Conservation (phyloP, 2,797 vertebrate genomes). For the Cheirogaleus major region DNA sequence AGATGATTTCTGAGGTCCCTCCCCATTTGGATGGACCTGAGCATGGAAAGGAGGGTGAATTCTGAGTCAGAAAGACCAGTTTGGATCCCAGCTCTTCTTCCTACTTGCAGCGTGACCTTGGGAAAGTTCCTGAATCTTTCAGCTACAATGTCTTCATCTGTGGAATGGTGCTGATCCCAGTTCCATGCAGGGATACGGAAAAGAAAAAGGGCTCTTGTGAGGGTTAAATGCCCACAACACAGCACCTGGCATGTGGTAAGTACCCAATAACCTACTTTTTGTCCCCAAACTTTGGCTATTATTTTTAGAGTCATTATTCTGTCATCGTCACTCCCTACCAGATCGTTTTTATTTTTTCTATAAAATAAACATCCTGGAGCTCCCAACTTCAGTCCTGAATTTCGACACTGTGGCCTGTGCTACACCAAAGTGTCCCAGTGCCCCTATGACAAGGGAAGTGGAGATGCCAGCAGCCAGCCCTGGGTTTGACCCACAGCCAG, state of each 20-base stretch:
- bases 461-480: neutral
- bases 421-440: neutral
- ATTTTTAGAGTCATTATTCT: neutral
- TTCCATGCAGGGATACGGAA: too few species aligned
- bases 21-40: neutral
- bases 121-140: neutral
- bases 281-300: neutral
- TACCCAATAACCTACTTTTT: neutral
- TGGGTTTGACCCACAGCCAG: neutral
- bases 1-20: neutral
- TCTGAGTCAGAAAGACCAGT: neutral
- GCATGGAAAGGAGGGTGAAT: neutral
- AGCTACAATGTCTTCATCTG: neutral
- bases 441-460: neutral
- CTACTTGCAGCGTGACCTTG: neutral
- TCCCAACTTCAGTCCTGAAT: neutral
- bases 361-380: neutral
- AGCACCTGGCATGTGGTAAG: neutral
- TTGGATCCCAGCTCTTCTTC: neutral
- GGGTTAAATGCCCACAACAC: neutral
- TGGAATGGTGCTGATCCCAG: neutral
- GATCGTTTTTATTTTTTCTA: neutral
- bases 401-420: neutral
- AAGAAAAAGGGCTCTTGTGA: neutral
- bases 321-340: neutral